These are phyloP conservation scores for Sphyrna mokarran DNA, from an alignment of 2,113 vertebrate species.

Conservation along the genomic window DNA sequence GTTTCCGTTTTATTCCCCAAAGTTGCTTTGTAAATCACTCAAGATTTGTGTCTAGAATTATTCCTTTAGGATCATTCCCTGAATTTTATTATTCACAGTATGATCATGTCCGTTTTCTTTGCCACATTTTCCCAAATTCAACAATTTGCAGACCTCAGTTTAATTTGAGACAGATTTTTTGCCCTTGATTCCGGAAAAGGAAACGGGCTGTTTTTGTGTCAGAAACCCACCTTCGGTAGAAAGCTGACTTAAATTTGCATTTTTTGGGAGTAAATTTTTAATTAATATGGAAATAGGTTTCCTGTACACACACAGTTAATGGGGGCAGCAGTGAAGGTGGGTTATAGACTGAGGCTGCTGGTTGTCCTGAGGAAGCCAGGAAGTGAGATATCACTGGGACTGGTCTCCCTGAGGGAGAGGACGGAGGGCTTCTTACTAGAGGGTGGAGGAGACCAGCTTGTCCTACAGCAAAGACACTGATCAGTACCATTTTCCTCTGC, in stretches of 20 bases:
- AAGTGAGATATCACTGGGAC: too few relatives aligned
- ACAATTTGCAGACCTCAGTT: neutral
- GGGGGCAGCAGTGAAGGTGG: neutral
- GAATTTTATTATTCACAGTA: neutral
- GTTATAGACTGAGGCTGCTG: too few relatives aligned
- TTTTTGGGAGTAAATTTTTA: neutral
- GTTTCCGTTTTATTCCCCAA: neutral
- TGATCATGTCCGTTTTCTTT: neutral
- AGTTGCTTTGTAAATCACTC: neutral
- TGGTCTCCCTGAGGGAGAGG: too few relatives aligned
- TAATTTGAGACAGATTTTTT: neutral
- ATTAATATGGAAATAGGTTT: neutral
- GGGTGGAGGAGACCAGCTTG: too few relatives aligned
- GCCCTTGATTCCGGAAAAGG: neutral
- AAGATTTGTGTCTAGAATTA: neutral
- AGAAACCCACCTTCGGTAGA: neutral
- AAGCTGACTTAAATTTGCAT: neutral
- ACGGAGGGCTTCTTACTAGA: too few relatives aligned
- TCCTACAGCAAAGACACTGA: too few relatives aligned
- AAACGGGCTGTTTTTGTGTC: neutral
- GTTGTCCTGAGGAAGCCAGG: too few relatives aligned
- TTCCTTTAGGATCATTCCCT: neutral
- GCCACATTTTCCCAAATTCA: neutral
- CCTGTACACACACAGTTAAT: neutral
- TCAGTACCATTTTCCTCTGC: too few relatives aligned